Percentiles rank a stretch among this genome's conserved stretches.
phyloP scores from a whole-genome alignment of 1,140 invertebrate genomes.

The Brachionus rubens region DNA sequence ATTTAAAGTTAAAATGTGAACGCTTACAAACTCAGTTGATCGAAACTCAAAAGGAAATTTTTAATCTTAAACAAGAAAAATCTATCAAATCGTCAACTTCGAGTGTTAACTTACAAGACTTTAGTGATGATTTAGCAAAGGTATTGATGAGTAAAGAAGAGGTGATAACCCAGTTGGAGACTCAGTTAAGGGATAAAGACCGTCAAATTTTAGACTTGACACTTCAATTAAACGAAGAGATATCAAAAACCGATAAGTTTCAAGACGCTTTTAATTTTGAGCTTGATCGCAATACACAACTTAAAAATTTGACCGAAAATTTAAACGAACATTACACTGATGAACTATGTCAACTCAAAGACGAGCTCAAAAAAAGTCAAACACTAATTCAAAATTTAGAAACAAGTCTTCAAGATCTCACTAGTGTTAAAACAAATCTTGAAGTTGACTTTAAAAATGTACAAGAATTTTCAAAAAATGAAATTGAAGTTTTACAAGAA shows the following conservation, averaged over 20 bases:
- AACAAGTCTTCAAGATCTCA: not conserved
- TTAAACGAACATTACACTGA: slow-evolving; percentile 1
- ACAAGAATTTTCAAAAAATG: slow-evolving; percentile 8
- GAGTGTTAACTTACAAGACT: not conserved
- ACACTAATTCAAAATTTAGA: not conserved
- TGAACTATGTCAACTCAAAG: not conserved
- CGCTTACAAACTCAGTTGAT: not conserved
- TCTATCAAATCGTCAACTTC: not conserved
- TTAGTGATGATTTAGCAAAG: slow-evolving; percentile 31
- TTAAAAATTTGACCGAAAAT: not conserved
- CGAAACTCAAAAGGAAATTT: not conserved
- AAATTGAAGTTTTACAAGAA: slow-evolving; percentile 38
- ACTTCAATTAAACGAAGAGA: slow-evolving; percentile 6
- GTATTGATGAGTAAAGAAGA: slow-evolving; percentile 44
- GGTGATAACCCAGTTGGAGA: slow-evolving; percentile 30
- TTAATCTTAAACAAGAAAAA: not conserved
- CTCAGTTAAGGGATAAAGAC: slow-evolving; percentile 37
- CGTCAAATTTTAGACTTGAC: not conserved
- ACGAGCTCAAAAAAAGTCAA: slow-evolving; percentile 9
- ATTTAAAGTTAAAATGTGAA: not conserved
- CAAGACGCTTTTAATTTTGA: slow-evolving; percentile 25
- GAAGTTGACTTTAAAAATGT: slow-evolving; percentile 13
- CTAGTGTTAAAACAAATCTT: not conserved
- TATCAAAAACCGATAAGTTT: not conserved
- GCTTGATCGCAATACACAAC: not conserved